A percentile compares a stretch with the other conserved stretches of the same genome.
phyloP scores from a whole-genome alignment of 2,113 vertebrate species.

The Hyaena hyaena region DNA sequence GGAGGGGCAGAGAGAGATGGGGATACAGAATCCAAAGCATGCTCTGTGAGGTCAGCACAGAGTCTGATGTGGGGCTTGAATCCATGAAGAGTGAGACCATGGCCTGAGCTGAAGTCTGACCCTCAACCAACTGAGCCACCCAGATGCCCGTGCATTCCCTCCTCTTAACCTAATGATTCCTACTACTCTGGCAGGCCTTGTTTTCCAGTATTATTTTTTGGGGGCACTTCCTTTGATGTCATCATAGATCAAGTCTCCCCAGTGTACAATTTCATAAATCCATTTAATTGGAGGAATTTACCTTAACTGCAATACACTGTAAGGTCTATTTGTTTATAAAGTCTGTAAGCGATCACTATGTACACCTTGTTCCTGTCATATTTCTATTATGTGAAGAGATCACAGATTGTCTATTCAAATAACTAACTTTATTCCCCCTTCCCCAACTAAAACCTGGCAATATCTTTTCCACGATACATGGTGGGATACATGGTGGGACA shows the following conservation, averaged over 20 bases:
- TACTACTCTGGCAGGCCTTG: not conserved
- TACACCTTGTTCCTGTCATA: not conserved
- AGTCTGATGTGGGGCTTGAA: too few species aligned
- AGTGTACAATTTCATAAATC: not conserved
- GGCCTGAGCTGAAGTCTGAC: too few species aligned
- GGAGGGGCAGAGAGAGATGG: too few species aligned
- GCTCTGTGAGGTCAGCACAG: too few species aligned
- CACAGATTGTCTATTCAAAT: not conserved
- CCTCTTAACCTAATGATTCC: not conserved
- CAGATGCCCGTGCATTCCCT: not conserved
- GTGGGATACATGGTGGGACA: not conserved
- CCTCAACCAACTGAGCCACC: too few species aligned
- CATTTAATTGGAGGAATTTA: not conserved
- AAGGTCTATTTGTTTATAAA: conserved; percentile 15
- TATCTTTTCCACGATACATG: not conserved
- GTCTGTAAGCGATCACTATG: not conserved
- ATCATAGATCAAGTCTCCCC: not conserved
- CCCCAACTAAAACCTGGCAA: not conserved
- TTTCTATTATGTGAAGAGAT: not conserved
- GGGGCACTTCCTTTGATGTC: not conserved
- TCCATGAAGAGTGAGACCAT: too few species aligned
- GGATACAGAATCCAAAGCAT: too few species aligned
- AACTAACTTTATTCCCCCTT: not conserved
- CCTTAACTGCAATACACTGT: not conserved
- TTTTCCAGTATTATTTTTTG: conserved; percentile 44